Conservation (phyloP, 2,888 invertebrate genomes). For the Andrena hattorfiana region DNA sequence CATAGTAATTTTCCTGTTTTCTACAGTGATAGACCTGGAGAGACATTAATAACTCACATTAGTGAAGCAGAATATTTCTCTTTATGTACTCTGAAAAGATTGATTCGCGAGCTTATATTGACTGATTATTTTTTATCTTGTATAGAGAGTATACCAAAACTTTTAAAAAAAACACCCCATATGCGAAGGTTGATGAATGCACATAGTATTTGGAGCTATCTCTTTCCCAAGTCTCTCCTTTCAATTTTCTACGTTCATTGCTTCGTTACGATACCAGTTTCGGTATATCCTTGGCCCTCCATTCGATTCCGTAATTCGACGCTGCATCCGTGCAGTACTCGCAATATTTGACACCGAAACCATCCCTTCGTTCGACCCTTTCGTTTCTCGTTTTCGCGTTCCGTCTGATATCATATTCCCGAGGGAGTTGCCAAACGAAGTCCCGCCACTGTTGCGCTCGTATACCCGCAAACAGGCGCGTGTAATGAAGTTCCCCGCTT, state of each 20-base stretch:
- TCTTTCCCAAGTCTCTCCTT: not conserved
- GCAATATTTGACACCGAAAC: slow-evolving; percentile 59
- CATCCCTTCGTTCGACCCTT: slow-evolving; percentile 46
- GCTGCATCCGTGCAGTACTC: slow-evolving; percentile 34
- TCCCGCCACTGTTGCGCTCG: slow-evolving; percentile 1
- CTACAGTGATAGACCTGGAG: too few species aligned
- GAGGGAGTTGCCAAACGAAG: slow-evolving; percentile 44
- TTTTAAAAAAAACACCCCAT: too few species aligned
- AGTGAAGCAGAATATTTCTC: too few species aligned
- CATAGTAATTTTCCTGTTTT: too few species aligned
- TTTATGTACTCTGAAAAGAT: too few species aligned
- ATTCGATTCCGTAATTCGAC: slow-evolving; percentile 50
- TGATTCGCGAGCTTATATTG: too few species aligned
- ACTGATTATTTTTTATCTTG: not conserved
- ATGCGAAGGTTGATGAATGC: not conserved
- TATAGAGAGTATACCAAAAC: not conserved
- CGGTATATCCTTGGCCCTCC: slow-evolving; percentile 4
- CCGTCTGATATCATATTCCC: slow-evolving; percentile 58
- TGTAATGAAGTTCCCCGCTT: slow-evolving; percentile 38
- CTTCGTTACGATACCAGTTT: slow-evolving; percentile 12
- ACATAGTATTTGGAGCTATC: slow-evolving; percentile 1
- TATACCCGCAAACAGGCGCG: slow-evolving; percentile 37
- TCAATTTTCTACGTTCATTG: not conserved
- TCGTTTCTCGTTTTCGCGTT: slow-evolving; percentile 20
- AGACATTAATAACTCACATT: too few species aligned